Evolutionary conservation across 2,113 vertebrate genomes (phyloP).

Genomic region (Lophura nycthemera): DNA sequence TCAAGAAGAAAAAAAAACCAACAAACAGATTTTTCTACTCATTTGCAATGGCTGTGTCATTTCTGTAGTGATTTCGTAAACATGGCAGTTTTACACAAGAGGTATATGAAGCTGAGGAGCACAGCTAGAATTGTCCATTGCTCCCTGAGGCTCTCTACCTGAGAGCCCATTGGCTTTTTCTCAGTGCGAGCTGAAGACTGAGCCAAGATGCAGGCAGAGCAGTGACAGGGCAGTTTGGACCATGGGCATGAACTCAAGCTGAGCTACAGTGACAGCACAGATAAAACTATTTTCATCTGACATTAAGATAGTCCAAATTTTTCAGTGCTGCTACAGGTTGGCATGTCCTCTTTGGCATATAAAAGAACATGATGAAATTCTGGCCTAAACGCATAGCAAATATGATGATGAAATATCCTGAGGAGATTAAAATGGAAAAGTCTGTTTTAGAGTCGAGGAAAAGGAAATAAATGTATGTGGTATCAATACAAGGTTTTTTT

Average conservation of each 20-base stretch:
- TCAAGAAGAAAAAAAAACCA: not conserved
- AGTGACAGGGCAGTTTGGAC: not conserved
- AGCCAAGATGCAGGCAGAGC: not conserved
- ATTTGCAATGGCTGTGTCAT: not conserved
- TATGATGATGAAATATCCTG: not conserved
- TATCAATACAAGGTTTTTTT: not conserved
- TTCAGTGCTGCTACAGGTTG: accelerated
- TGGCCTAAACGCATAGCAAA: not conserved
- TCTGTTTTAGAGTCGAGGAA: not conserved
- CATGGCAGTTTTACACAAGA: not conserved
- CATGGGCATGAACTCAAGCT: not conserved
- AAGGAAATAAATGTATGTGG: not conserved
- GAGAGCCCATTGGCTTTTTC: not conserved
- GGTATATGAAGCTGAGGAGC: not conserved
- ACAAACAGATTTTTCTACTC: accelerated
- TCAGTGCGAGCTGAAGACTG: not conserved
- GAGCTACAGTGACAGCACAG: not conserved
- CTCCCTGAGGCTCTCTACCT: not conserved
- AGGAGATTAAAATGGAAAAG: not conserved
- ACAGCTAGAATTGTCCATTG: not conserved
- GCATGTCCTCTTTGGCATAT: not conserved
- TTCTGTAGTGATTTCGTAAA: not conserved
- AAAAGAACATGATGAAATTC: not conserved
- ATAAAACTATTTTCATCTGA: not conserved
- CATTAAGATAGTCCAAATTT: not conserved